phyloP scores from a whole-genome alignment of 2,888 invertebrate species.

The Caenorhabditis zanzibari region DNA sequence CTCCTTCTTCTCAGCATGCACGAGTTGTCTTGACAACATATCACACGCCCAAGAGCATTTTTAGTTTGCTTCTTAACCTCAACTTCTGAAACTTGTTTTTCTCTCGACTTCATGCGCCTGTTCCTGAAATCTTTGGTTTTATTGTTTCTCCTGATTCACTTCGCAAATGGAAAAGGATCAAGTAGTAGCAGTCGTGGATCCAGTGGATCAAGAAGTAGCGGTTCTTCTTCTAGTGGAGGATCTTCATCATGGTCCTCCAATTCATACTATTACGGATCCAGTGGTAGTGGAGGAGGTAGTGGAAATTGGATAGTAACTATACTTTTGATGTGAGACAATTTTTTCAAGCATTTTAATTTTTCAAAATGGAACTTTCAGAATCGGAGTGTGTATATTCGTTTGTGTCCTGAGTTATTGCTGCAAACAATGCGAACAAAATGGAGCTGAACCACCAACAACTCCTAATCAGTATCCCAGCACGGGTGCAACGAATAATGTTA shows the following conservation, averaged over 20 bases:
- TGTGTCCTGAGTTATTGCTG: background rate
- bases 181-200: conserved; percentile 25
- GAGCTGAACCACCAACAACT: background rate
- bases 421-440: background rate
- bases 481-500: no score
- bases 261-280: conserved; percentile 5
- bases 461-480: background rate
- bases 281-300: background rate
- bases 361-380: background rate
- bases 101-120: conserved; percentile 4
- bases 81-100: background rate
- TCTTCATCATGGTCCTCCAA: background rate
- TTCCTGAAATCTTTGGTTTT: background rate
- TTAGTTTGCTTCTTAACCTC: background rate
- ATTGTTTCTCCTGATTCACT: background rate
- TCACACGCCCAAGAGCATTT: background rate
- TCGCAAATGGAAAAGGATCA: background rate
- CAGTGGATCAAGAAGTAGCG: conserved; percentile 15
- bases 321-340: background rate
- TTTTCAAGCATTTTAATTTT: no score
- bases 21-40: conserved; percentile 8
- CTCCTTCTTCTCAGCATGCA: background rate
- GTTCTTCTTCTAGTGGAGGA: conserved; percentile 12
- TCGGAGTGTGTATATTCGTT: background rate
- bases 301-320: background rate